Conservation (phyloP, 2,113 vertebrate species). For the Coregonus clupeaformis region DNA sequence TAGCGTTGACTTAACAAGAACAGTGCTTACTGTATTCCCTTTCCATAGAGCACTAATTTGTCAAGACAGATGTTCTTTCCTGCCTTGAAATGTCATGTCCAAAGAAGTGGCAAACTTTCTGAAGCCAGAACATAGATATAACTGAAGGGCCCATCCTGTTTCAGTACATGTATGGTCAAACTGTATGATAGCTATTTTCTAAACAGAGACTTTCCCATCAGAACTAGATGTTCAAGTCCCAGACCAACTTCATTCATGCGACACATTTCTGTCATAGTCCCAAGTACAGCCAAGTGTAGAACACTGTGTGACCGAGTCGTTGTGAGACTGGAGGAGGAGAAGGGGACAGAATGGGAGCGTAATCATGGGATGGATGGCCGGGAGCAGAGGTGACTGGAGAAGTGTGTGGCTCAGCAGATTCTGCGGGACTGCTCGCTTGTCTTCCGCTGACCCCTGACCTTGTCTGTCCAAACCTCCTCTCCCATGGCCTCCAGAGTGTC, state of each 20-base stretch:
- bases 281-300: not conserved
- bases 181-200: no score
- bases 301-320: not conserved
- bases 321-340: not conserved
- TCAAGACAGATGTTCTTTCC: slow-evolving; percentile 4
- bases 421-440: not conserved
- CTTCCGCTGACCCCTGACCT: slow-evolving; percentile 1
- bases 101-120: not conserved
- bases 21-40: not conserved
- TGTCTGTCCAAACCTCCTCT: not conserved
- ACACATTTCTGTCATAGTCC: slow-evolving; percentile 3
- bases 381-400: slow-evolving; percentile 9
- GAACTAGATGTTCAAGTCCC: no score
- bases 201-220: no score
- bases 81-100: not conserved
- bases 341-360: slow-evolving; percentile 1
- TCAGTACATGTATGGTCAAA: no score
- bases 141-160: no score
- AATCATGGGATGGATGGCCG: slow-evolving; percentile 17
- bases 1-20: not conserved
- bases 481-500: slow-evolving; percentile 6
- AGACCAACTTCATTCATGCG: no score
- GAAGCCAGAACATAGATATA: no score
- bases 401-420: slow-evolving; percentile 1
- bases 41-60: not conserved